Conservation (phyloP, 2,113 vertebrate genomes). For the Burhinus oedicnemus region DNA sequence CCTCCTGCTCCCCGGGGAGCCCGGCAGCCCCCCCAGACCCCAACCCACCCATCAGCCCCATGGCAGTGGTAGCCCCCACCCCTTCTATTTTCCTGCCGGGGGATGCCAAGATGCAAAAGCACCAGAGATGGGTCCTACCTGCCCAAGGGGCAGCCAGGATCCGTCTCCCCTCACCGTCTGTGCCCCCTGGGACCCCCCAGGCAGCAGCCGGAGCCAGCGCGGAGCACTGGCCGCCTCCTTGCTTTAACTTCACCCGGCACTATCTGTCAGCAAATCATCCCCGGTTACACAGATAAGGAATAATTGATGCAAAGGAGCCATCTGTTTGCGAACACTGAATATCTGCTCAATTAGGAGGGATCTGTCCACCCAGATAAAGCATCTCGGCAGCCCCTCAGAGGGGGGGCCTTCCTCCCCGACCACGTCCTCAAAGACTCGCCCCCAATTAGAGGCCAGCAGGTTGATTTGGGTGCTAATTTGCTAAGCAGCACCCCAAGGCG, state of each 20-base stretch:
- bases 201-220: background rate
- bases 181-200: background rate
- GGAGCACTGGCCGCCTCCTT: background rate
- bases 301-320: constrained; percentile 87
- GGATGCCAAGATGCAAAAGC: background rate
- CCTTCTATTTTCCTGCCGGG: background rate
- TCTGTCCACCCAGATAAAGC: constrained; percentile 75
- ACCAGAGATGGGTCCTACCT: background rate
- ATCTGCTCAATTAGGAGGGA: constrained; percentile 78
- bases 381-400: constrained; percentile 54
- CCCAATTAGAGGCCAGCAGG: constrained; percentile 63
- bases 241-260: constrained; percentile 1
- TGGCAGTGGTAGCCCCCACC: background rate
- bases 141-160: background rate
- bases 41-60: background rate
- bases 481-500: constrained; percentile 33
- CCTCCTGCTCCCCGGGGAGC: background rate
- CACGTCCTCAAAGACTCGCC: constrained; percentile 74
- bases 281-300: constrained; percentile 76
- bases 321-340: constrained; percentile 74
- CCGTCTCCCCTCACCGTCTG: fast-evolving
- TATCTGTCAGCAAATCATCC: constrained; percentile 79
- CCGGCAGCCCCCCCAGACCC: background rate
- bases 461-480: constrained; percentile 55
- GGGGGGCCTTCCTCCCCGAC: background rate